These are phyloP conservation scores for Stratiomys singularior DNA, from an alignment of 2,888 invertebrate species.

Conservation along the genomic window DNA sequence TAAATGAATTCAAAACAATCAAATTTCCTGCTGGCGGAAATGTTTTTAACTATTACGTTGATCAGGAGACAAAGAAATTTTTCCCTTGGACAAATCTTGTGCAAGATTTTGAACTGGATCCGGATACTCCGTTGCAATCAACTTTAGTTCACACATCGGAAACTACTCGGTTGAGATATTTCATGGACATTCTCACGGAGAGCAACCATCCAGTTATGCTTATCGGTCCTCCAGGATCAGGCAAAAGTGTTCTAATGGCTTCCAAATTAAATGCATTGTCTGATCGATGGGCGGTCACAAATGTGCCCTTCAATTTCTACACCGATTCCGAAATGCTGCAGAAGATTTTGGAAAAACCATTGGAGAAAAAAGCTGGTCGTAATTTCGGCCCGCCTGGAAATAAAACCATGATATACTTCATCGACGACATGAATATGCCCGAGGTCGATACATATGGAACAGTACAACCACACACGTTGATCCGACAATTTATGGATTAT, in stretches of 20 bases:
- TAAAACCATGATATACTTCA: conserved; percentile 91
- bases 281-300: conserved; percentile 83
- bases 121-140: conserved; percentile 84
- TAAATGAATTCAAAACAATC: conserved; percentile 89
- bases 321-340: conserved; percentile 94
- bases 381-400: conserved; percentile 95
- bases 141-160: conserved; percentile 86
- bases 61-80: conserved; percentile 85
- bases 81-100: conserved; percentile 88
- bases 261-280: conserved; percentile 81
- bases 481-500: conserved; percentile 93
- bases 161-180: conserved; percentile 86
- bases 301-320: conserved; percentile 95
- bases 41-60: conserved; percentile 91
- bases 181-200: conserved; percentile 84
- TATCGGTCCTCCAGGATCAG: conserved; percentile 89
- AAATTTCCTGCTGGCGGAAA: conserved; percentile 86
- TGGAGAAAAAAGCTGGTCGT: conserved; percentile 95
- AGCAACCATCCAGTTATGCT: conserved; percentile 88
- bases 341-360: conserved; percentile 85
- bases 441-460: conserved; percentile 95
- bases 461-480: conserved; percentile 93
- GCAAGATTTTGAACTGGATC: conserved; percentile 81
- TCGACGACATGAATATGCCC: conserved; percentile 98
- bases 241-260: conserved; percentile 91